Base-by-base conservation (phyloP, 2,797 vertebrate species). In the Sphaeramia orbicularis region DNA sequence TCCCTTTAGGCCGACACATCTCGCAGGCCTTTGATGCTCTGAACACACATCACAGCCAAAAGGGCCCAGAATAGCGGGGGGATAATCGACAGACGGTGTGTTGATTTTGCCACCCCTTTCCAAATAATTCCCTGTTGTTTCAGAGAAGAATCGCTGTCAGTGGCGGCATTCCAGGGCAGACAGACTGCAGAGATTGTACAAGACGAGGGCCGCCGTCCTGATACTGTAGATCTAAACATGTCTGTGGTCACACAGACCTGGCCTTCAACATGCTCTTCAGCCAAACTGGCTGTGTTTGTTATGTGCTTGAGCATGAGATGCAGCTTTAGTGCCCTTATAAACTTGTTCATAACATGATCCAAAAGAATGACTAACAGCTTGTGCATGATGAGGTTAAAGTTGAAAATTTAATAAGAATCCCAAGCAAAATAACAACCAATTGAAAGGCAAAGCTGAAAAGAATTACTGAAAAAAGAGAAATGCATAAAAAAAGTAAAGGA, bases 111-210 rank as follows among this genome's bases (percentile, higher is more conserved):
- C 76, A 77, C 24, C 80, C 69, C 75, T 84, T 86, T 76, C 85
- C 78, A 87, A 88, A 91, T 86, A 89, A 83, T 83, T 89, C 83
- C 72, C 78, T 77, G 80, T 86, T 85, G 84, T 90, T 84, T 76
- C 76, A 84, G 83, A 59, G 66, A 83, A 81, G 65, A 89, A 74
- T 68, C 36, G 42, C 57, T 65, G 79, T 83, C 74, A 62, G 76
- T 81, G 78, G 83, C 65, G 35, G 71, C 75, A 86, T 91, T 91
- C 89, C 89, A 86, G 78, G 53, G 62, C 68, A 76, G 83, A 36
- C 83, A 76, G 85, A 78, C 79, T 57, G 71, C 4, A 71, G 78
- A 79, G 74, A 85, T 85, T 78, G 86, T 55, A 62, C 52, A 71
- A 56, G 66, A 84, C 48, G 66, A 79, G 80, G 64, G 84, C 60